A percentile compares a stretch with the other conserved stretches of the same genome.
phyloP scores from a whole-genome alignment of 2,797 vertebrate genomes.

The Heterohyrax brucei region DNA sequence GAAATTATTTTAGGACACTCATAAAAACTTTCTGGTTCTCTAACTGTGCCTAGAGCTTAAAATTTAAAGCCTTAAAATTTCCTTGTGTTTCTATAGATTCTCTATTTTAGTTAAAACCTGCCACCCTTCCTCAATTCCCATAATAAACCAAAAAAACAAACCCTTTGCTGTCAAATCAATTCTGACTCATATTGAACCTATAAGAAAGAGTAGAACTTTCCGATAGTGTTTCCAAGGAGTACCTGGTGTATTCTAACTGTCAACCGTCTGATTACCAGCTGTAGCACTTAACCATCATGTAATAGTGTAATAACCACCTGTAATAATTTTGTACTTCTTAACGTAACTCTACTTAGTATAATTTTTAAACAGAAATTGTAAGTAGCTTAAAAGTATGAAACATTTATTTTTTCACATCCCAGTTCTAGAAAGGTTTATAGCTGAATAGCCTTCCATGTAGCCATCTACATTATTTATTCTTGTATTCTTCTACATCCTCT shows the following conservation, averaged over 20 bases:
- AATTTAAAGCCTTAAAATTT: neutral
- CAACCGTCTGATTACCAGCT: no score
- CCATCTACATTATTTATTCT: neutral
- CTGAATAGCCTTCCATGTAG: neutral
- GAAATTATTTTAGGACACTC: neutral
- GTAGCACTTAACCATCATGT: no score
- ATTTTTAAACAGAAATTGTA: conserved; percentile 37
- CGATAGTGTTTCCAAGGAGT: no score
- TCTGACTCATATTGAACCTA: no score
- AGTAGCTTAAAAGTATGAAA: conserved; percentile 16
- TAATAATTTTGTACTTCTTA: neutral
- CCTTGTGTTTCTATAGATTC: neutral
- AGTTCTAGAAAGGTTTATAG: neutral
- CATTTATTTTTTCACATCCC: neutral
- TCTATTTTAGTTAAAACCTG: neutral
- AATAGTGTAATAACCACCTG: no score
- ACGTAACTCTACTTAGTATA: neutral
- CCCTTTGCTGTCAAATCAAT: no score
- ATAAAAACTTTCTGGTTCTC: neutral
- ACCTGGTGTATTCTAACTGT: no score
- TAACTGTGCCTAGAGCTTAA: neutral
- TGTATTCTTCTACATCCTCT: neutral
- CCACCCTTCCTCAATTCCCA: neutral
- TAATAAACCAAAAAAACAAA: neutral
- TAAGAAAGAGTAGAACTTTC: no score